Percentiles rank a stretch among this genome's conserved stretches.
phyloP scores from a whole-genome alignment of 2,113 vertebrate genomes.

The Garra rufa region DNA sequence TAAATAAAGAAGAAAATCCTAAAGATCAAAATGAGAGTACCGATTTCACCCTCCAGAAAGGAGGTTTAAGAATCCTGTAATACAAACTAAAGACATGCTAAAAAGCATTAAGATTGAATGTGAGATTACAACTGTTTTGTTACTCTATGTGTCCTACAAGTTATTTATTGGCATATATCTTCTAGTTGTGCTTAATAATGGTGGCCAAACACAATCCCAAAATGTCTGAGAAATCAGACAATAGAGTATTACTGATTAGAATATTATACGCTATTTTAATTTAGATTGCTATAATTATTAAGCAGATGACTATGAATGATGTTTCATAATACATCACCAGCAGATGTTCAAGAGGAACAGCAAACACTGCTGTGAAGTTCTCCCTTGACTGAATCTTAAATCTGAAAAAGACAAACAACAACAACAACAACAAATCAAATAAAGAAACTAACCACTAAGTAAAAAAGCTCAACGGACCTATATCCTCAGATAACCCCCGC shows the following conservation, averaged over 20 bases:
- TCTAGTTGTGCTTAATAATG: not conserved
- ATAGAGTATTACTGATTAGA: not conserved
- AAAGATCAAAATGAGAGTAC: too few relatives aligned
- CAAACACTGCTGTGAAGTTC: slow-evolving; percentile 62
- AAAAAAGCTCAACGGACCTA: not conserved
- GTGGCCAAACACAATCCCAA: not conserved
- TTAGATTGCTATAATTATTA: not conserved
- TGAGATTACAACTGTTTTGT: too few relatives aligned
- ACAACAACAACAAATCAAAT: not conserved
- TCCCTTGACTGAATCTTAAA: slow-evolving; percentile 75
- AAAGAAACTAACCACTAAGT: not conserved
- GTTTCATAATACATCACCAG: slow-evolving; percentile 77
- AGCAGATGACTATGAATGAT: slow-evolving; percentile 5
- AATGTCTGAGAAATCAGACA: not conserved
- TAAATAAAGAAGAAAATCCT: not conserved
- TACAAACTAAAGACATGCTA: not conserved
- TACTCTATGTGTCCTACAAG: not conserved
- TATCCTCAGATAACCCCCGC: slow-evolving; percentile 3
- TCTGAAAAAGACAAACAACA: slow-evolving; percentile 66
- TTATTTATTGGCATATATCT: not conserved
- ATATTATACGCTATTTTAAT: not conserved
- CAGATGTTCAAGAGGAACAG: slow-evolving; percentile 69
- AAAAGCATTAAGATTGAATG: not conserved
- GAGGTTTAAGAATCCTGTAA: not conserved
- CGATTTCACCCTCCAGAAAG: not conserved